These are phyloP conservation scores for Villa cingulata DNA, from an alignment of 2,888 invertebrate species.

Conservation along the genomic window DNA sequence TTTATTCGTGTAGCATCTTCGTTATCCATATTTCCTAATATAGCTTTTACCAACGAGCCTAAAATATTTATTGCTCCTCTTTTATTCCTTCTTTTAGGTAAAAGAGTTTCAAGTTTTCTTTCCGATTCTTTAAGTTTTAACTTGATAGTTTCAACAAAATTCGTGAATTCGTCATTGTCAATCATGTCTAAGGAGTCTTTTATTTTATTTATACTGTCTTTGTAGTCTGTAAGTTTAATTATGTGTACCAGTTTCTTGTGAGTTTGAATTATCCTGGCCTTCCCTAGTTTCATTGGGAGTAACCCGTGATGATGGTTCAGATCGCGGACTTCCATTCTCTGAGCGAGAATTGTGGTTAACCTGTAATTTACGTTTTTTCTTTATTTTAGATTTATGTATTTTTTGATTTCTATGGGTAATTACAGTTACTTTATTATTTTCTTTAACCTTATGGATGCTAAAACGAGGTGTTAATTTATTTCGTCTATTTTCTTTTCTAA, in stretches of 20 bases:
- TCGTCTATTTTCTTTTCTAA: too few species aligned
- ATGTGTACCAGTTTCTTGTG: too few species aligned
- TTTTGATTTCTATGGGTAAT: background rate
- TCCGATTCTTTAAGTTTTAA: too few species aligned
- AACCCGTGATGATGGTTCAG: too few species aligned
- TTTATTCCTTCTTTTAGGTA: background rate
- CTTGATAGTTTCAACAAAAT: background rate
- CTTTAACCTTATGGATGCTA: constrained; percentile 6
- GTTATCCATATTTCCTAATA: constrained; percentile 1
- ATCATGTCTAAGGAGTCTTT: background rate
- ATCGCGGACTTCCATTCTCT: too few species aligned
- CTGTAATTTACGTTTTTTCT: too few species aligned
- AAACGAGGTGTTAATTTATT: constrained; percentile 5
- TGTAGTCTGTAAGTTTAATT: background rate
- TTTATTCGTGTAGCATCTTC: background rate
- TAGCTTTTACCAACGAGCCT: too few species aligned
- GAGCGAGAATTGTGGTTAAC: too few species aligned
- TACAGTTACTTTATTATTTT: too few species aligned
- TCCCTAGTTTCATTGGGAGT: too few species aligned
- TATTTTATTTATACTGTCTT: background rate
- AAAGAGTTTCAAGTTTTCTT: too few species aligned
- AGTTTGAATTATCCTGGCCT: too few species aligned
- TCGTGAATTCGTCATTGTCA: background rate
- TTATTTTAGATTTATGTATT: background rate
- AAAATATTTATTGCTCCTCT: constrained; percentile 1